Evolutionary conservation across 1,140 invertebrate genomes (phyloP).

Genomic region (Caenorhabditis tropicalis): DNA sequence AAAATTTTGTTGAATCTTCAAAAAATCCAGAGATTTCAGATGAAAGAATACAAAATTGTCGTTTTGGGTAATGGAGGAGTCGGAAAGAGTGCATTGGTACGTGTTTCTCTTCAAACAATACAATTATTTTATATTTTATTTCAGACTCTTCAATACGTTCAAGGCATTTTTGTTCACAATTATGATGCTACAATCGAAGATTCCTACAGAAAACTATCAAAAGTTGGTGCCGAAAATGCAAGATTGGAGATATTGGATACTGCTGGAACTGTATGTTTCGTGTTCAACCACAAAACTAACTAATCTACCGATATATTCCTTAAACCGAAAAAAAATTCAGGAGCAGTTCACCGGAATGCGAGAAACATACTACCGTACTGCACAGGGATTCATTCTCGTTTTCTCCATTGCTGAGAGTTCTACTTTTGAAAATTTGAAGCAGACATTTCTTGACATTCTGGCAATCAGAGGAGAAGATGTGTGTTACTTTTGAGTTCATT

Average conservation of each 20-base stretch:
- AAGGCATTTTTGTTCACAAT: slow-evolving; percentile 16
- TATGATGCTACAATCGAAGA: slow-evolving; percentile 40
- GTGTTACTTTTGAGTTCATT: too few relatives aligned
- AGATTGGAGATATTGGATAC: slow-evolving; percentile 23
- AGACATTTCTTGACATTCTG: background rate
- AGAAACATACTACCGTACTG: slow-evolving; percentile 17
- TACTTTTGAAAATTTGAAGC: slow-evolving; percentile 29
- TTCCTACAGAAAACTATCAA: slow-evolving; percentile 6
- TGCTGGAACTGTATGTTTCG: background rate
- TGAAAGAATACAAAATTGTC: slow-evolving; percentile 31
- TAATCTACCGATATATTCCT: too few relatives aligned
- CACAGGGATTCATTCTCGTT: slow-evolving; percentile 11
- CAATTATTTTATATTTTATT: background rate
- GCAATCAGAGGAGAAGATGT: slow-evolving; percentile 3
- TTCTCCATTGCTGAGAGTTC: background rate
- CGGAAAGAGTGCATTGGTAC: slow-evolving; percentile 1
- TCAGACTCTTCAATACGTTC: slow-evolving; percentile 16
- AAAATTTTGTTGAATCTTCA: too few relatives aligned
- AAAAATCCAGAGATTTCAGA: background rate
- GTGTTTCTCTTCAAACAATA: background rate
- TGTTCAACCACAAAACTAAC: background rate
- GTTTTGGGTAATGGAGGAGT: slow-evolving; percentile 31
- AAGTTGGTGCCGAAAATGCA: slow-evolving; percentile 14
- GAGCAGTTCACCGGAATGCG: slow-evolving; percentile 35
- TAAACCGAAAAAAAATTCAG: background rate